These are phyloP conservation scores for Callorhinus ursinus DNA, from an alignment of 2,113 vertebrate genomes.

Conservation along the genomic window DNA sequence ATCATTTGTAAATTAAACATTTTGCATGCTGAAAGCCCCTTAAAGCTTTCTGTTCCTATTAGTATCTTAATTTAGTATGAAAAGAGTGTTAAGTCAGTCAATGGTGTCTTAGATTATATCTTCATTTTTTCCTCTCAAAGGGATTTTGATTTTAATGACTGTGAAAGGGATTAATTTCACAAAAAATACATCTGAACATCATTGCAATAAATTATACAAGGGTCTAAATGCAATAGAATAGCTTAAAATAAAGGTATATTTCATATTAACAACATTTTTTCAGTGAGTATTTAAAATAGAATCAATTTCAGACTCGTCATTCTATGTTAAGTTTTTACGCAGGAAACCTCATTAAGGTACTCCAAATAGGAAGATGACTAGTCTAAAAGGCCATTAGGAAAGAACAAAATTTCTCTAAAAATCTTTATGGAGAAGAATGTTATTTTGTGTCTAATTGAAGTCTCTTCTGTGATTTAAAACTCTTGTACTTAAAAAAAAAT, in stretches of 20 bases:
- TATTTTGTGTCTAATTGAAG: background rate
- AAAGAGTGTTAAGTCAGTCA: background rate
- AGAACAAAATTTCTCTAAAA: conserved; percentile 7
- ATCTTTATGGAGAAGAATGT: background rate
- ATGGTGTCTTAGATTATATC: background rate
- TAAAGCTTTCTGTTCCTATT: conserved; percentile 14
- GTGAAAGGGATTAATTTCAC: background rate
- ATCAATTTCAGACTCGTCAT: background rate
- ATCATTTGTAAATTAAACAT: background rate
- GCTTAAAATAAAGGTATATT: conserved; percentile 12
- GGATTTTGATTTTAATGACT: conserved; percentile 28
- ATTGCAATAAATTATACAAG: background rate
- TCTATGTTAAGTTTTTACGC: background rate
- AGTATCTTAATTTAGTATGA: background rate
- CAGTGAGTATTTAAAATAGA: background rate
- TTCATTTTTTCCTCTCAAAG: background rate
- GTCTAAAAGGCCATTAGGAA: background rate
- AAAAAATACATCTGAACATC: background rate
- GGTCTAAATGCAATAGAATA: background rate
- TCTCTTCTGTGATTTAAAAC: background rate
- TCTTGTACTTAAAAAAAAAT: background rate
- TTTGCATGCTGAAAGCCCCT: background rate
- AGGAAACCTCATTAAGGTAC: background rate
- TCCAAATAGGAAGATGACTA: background rate
- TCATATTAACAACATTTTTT: conserved; percentile 27